A percentile compares a stretch with the other conserved stretches of the same genome.
These are phyloP conservation scores for Petrocephalus sullivani DNA, from an alignment of 2,797 vertebrate species.

Conservation along the genomic window DNA sequence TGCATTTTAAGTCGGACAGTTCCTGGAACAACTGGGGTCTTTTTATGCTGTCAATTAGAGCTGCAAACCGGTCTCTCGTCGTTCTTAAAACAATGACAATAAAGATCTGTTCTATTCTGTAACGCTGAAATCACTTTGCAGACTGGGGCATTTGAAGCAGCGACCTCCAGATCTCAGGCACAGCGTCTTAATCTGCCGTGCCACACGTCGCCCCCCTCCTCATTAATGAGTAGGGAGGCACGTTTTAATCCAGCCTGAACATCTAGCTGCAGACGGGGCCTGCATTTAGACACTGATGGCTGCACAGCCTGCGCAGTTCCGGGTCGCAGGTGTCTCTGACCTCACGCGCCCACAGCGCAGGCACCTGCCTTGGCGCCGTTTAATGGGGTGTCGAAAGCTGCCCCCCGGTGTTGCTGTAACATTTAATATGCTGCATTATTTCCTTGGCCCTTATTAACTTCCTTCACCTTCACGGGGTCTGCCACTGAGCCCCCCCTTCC, in stretches of 20 bases:
- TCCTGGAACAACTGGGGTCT: neutral
- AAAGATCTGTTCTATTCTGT: too few species aligned
- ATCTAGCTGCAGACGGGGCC: neutral
- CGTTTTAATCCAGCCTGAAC: neutral
- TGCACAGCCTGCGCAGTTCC: neutral
- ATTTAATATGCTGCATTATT: slow-evolving; percentile 9
- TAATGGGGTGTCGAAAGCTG: neutral
- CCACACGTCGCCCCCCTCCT: neutral
- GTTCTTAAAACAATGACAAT: too few species aligned
- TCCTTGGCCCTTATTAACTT: neutral
- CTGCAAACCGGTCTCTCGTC: too few species aligned
- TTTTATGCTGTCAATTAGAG: too few species aligned
- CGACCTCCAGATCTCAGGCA: neutral
- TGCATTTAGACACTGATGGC: neutral
- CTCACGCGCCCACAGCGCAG: neutral
- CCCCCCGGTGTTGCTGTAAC: slow-evolving; percentile 8
- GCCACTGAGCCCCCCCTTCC: neutral
- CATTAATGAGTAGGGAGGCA: too few species aligned
- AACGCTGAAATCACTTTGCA: neutral
- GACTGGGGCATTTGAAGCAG: neutral
- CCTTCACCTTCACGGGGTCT: neutral
- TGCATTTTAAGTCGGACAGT: neutral
- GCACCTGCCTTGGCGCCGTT: neutral
- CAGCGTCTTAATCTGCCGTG: neutral
- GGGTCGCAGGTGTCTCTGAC: neutral